Percentiles rank a stretch among this genome's conserved stretches.
These are phyloP conservation scores for Moxostoma hubbsi DNA, from an alignment of 2,797 vertebrate genomes.

Conservation along the genomic window DNA sequence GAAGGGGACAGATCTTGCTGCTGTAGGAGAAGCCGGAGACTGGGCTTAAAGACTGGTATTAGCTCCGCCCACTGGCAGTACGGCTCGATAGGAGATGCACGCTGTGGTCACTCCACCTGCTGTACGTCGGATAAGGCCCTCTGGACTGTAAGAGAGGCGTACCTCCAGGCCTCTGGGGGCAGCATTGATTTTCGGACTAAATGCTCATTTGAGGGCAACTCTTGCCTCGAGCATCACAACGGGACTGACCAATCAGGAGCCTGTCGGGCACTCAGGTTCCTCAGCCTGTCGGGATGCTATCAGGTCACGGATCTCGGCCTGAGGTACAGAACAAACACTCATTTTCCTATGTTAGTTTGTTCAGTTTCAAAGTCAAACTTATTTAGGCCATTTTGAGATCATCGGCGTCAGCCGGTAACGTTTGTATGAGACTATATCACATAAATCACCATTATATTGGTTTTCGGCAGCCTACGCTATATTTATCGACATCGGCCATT, in stretches of 20 bases:
- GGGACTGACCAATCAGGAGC: conserved; percentile 77
- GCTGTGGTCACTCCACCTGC: conserved; percentile 91
- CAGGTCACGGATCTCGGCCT: conserved; percentile 94
- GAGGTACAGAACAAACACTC: conserved; percentile 79
- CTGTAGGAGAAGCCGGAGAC: conserved; percentile 82
- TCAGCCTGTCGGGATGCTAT: conserved; percentile 97
- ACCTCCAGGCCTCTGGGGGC: conserved; percentile 72
- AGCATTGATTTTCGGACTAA: conserved; percentile 84
- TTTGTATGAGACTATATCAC: too few relatives aligned
- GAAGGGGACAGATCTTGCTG: conserved; percentile 75
- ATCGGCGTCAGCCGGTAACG: too few relatives aligned
- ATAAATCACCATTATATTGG: too few relatives aligned
- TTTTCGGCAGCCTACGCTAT: too few relatives aligned
- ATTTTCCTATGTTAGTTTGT: too few relatives aligned
- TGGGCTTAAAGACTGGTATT: conserved; percentile 85
- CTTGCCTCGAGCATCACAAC: conserved; percentile 76
- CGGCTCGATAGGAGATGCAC: conserved; percentile 78
- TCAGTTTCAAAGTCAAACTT: too few relatives aligned
- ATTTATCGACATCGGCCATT: too few relatives aligned
- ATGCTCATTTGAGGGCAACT: conserved; percentile 75
- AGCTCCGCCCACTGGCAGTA: conserved; percentile 81
- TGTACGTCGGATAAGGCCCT: conserved; percentile 82
- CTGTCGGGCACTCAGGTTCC: conserved; percentile 87
- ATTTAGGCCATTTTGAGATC: too few relatives aligned
- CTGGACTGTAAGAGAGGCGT: conserved; percentile 83